These are phyloP conservation scores for Xestia ashworthii DNA, from an alignment of 2,888 invertebrate genomes.

Conservation along the genomic window DNA sequence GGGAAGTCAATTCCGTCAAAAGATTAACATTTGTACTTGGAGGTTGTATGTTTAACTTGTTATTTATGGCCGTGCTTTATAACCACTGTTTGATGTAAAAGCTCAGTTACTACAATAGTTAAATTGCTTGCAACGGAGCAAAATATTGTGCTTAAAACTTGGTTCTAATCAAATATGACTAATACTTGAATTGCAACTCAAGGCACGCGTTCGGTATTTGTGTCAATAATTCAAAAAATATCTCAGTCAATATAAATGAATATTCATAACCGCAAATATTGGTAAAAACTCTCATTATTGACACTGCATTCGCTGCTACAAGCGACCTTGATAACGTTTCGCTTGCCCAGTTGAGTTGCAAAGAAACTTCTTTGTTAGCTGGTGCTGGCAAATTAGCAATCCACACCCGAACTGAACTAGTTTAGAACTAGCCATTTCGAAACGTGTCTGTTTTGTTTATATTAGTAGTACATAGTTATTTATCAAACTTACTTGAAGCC, in stretches of 20 bases:
- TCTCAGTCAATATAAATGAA: conserved; percentile 21
- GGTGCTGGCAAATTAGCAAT: conserved; percentile 78
- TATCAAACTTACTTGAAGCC: conserved; percentile 19
- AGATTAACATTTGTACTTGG: conserved; percentile 52
- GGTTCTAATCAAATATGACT: conserved; percentile 17
- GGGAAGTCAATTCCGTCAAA: conserved; percentile 54
- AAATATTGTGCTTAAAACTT: conserved; percentile 4
- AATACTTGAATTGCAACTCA: conserved; percentile 24
- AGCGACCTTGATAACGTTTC: conserved; percentile 74
- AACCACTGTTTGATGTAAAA: conserved; percentile 36
- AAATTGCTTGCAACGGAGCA: background rate
- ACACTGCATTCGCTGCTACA: conserved; percentile 63
- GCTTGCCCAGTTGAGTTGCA: conserved; percentile 73
- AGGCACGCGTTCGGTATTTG: conserved; percentile 39
- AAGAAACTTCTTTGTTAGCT: conserved; percentile 79
- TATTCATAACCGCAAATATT: conserved; percentile 52
- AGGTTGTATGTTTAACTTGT: conserved; percentile 46
- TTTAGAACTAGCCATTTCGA: conserved; percentile 74
- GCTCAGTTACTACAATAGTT: conserved; percentile 26
- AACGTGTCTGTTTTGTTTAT: conserved; percentile 68
- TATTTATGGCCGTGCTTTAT: conserved; percentile 44
- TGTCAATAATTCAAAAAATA: conserved; percentile 45
- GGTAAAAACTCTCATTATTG: conserved; percentile 57
- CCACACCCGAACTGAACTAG: conserved; percentile 80
- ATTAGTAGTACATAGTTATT: conserved; percentile 57